Evolutionary conservation across 1,140 invertebrate species (phyloP), one percentile per base, ranked within the genome.

Genomic region (Coelopa frigida): DNA sequence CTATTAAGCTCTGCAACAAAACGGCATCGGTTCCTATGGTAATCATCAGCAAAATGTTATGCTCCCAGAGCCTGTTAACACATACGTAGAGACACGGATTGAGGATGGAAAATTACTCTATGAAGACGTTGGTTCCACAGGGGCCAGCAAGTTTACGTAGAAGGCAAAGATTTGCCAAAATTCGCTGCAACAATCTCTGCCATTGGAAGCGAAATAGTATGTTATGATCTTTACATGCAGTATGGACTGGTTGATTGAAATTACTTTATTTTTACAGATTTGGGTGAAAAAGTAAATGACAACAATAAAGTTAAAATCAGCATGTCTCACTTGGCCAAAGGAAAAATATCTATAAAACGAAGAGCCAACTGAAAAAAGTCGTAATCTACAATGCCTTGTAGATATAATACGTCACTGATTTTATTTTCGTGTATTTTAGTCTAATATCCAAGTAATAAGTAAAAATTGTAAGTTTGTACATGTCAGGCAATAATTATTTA

Each of bases 61-160:
- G 1, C 29, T 67, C 8, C 11, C 42, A 2, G 66, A 69, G 6
- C 44, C 48, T 8, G 52, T 68, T 4, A 62, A 54, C 5, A 57
- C 76, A 43, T 65, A 78, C 21, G 75, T 79, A 22, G 90, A 94
- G 58, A 87, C 87, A 12, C 80, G 84, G 56, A 92, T 96, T 56
- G 92, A 95, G 73, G 91, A 95, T 75, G 92, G 93, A 42, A 93
- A 94, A 75, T 72, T 97, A 35, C 77, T 89, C 56, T 96, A 91
- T 74, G 92, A 97, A 71, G 89, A 56, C 78, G 89, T 71, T 97
- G 92, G 93, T 96, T 86, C 72, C 90, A 94, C 67, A 78, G 92
- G 48, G 93, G 93, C 3, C 91, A 95, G 71, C 83, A 87, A 49
- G 83, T 96, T 21, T 92, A 86, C 71, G 84, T 95, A 5, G 92